Evolutionary conservation across 2,113 vertebrate genomes (phyloP).

Genomic region (Hydrochoerus hydrochaeris): DNA sequence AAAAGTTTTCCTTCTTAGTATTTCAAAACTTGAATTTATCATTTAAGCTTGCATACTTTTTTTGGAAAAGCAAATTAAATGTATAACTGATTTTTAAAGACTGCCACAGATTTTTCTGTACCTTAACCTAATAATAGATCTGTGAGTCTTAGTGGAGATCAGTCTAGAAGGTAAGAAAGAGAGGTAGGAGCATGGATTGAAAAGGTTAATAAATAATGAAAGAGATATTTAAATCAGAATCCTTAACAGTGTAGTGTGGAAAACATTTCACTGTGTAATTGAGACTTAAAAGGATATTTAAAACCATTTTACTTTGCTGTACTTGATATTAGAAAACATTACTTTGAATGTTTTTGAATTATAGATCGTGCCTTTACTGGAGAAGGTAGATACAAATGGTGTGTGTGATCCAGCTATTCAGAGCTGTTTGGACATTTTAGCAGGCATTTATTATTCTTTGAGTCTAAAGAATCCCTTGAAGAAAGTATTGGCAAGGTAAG

Average conservation of each 20-base stretch:
- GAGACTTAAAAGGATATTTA: slow-evolving; percentile 42
- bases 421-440: slow-evolving; percentile 90
- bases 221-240: slow-evolving; percentile 21
- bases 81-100: slow-evolving; percentile 19
- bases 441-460: slow-evolving; percentile 89
- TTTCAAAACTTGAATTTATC: slow-evolving; percentile 35
- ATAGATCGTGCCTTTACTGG: slow-evolving; percentile 89
- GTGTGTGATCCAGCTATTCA: slow-evolving; percentile 82
- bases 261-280: slow-evolving; percentile 13
- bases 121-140: not conserved
- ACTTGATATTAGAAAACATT: slow-evolving; percentile 50
- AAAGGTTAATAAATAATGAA: slow-evolving; percentile 42
- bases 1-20: not conserved
- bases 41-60: not conserved
- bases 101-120: not conserved
- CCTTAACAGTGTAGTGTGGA: not conserved
- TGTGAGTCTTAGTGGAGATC: slow-evolving; percentile 32
- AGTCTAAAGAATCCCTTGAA: slow-evolving; percentile 93
- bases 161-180: not conserved
- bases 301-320: slow-evolving; percentile 43
- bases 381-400: slow-evolving; percentile 83
- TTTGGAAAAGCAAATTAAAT: slow-evolving; percentile 16
- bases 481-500: slow-evolving; percentile 90
- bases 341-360: slow-evolving; percentile 64
- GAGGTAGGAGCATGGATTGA: not conserved